Percentiles rank a stretch among this genome's conserved stretches.
Conservation (phyloP, 2,797 vertebrate genomes). For the Scolopax rusticola region DNA sequence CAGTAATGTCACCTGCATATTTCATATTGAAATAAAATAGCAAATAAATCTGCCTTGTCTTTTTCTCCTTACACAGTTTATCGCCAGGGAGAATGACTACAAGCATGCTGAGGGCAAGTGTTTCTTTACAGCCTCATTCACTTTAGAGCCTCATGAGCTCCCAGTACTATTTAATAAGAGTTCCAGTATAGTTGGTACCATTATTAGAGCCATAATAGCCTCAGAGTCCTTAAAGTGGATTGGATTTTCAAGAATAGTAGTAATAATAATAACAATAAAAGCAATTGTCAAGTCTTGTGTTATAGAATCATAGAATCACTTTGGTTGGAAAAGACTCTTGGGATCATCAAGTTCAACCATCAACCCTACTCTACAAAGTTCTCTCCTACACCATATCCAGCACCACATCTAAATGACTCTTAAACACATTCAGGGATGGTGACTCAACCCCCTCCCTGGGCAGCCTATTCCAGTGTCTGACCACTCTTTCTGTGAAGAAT, state of each 20-base stretch:
- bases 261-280: background rate
- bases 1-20: background rate
- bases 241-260: background rate
- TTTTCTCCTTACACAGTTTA: background rate
- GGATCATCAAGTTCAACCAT: too few relatives aligned
- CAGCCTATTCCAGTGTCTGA: too few relatives aligned
- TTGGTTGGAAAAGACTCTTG: too few relatives aligned
- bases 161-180: background rate
- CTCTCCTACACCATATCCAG: too few relatives aligned
- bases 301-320: background rate
- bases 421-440: too few relatives aligned
- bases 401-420: too few relatives aligned
- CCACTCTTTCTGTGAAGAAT: too few relatives aligned
- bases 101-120: rapidly evolving
- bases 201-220: background rate
- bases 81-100: background rate
- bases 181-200: background rate
- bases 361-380: too few relatives aligned
- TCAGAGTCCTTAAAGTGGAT: background rate
- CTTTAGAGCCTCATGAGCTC: background rate
- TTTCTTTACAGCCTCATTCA: background rate
- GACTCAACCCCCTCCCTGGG: too few relatives aligned
- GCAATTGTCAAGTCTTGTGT: background rate
- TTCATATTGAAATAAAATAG: background rate
- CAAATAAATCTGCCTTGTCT: background rate